A percentile compares a stretch with the other conserved stretches of the same genome.
These are phyloP conservation scores for Anas bahamensis DNA, from an alignment of 2,797 vertebrate species.

Conservation along the genomic window DNA sequence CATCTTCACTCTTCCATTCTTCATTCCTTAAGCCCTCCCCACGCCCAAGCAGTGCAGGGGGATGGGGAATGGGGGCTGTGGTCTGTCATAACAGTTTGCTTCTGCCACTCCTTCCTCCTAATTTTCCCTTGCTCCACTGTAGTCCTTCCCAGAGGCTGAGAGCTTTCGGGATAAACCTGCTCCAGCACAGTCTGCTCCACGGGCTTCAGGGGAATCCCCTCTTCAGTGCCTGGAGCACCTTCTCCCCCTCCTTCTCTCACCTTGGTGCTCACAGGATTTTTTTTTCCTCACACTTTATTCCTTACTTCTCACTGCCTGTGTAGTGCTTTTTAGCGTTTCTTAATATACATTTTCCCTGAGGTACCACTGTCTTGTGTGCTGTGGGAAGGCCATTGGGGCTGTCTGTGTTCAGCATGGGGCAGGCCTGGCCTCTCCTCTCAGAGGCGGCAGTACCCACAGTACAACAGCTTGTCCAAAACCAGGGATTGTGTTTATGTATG, in stretches of 20 bases:
- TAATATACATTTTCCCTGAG: neutral
- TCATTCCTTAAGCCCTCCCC: neutral
- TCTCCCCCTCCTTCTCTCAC: neutral
- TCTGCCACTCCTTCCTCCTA: neutral
- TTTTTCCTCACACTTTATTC: neutral
- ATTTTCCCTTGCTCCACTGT: neutral
- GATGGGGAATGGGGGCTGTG: neutral
- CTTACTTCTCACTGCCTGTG: neutral
- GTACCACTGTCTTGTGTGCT: rapidly evolving
- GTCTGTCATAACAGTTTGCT: neutral
- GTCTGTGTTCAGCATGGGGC: neutral
- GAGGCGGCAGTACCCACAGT: neutral
- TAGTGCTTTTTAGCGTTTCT: neutral
- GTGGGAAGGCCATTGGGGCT: rapidly evolving
- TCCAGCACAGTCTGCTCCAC: rapidly evolving
- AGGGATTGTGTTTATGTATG: neutral
- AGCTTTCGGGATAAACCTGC: neutral
- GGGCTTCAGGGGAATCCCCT: neutral
- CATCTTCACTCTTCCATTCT: neutral
- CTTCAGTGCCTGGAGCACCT: rapidly evolving
- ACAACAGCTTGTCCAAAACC: neutral
- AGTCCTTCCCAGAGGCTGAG: neutral
- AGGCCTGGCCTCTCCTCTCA: neutral
- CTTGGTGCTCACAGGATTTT: neutral
- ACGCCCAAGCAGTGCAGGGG: neutral